These are phyloP conservation scores for Gadus chalcogrammus DNA, from an alignment of 2,113 vertebrate species.

Conservation along the genomic window DNA sequence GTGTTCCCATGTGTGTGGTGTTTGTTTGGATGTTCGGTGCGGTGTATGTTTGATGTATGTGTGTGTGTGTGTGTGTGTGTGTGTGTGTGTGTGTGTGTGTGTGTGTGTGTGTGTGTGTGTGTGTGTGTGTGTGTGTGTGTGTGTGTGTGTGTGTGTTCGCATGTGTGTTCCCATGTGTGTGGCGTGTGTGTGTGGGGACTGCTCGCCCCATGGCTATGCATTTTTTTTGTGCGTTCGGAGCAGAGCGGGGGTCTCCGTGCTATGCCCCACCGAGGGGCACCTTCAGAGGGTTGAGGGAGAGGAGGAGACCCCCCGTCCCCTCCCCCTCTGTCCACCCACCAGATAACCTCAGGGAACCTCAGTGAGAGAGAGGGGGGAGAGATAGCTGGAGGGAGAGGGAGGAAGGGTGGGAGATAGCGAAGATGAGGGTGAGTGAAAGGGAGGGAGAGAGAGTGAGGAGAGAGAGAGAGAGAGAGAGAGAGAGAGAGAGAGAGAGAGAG, in stretches of 20 bases:
- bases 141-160: too few species aligned
- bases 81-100: too few species aligned
- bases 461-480: too few species aligned
- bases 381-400: background rate
- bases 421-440: background rate
- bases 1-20: too few species aligned
- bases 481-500: background rate
- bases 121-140: too few species aligned
- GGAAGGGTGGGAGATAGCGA: background rate
- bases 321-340: constrained; percentile 36
- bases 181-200: too few species aligned
- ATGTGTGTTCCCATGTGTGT: too few species aligned
- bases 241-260: constrained; percentile 25
- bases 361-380: background rate
- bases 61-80: too few species aligned
- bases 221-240: constrained; percentile 32
- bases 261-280: constrained; percentile 46
- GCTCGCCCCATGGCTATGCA: too few species aligned
- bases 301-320: constrained; percentile 53
- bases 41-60: too few species aligned
- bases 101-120: too few species aligned
- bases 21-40: too few species aligned
- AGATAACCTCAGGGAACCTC: background rate
- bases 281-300: constrained; percentile 56
- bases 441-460: background rate